Evolutionary conservation across 1,140 invertebrate species (phyloP).

Genomic region (Apocrypta bakeri): DNA sequence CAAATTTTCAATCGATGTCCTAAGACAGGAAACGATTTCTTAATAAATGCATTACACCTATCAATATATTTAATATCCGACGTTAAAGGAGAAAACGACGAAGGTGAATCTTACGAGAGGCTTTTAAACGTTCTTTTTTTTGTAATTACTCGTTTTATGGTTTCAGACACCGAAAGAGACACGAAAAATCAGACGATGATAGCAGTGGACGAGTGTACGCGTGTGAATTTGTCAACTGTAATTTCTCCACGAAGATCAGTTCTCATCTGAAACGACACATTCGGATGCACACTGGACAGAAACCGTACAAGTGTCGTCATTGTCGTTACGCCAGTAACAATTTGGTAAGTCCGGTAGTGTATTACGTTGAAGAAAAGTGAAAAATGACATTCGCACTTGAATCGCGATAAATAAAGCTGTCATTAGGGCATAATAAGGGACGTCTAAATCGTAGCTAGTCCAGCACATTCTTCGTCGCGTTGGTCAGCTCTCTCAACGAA

Average conservation of each 20-base stretch:
- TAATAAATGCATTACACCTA: too few relatives aligned
- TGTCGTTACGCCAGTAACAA: conserved; percentile 87
- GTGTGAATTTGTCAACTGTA: conserved; percentile 73
- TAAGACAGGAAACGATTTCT: too few relatives aligned
- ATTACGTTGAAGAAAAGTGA: too few relatives aligned
- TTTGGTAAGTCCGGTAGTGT: conserved; percentile 73
- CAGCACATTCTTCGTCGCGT: conserved; percentile 13
- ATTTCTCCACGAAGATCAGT: conserved; percentile 79
- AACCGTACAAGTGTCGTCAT: conserved; percentile 90
- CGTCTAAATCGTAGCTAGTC: not conserved
- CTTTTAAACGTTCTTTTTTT: too few relatives aligned
- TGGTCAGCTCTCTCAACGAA: conserved; percentile 11
- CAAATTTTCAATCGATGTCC: too few relatives aligned
- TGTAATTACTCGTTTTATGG: not conserved
- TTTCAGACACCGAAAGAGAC: conserved; percentile 67
- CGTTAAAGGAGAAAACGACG: too few relatives aligned
- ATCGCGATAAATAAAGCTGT: conserved; percentile 35
- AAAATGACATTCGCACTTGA: too few relatives aligned
- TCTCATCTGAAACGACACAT: conserved; percentile 86
- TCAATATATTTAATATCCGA: too few relatives aligned
- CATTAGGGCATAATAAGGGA: not conserved
- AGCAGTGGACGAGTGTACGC: conserved; percentile 47
- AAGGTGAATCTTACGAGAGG: too few relatives aligned
- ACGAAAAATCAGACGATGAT: conserved; percentile 51
- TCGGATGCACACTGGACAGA: conserved; percentile 84